Base-by-base conservation (phyloP, 1,140 invertebrate species). In the Prorops nasuta region DNA sequence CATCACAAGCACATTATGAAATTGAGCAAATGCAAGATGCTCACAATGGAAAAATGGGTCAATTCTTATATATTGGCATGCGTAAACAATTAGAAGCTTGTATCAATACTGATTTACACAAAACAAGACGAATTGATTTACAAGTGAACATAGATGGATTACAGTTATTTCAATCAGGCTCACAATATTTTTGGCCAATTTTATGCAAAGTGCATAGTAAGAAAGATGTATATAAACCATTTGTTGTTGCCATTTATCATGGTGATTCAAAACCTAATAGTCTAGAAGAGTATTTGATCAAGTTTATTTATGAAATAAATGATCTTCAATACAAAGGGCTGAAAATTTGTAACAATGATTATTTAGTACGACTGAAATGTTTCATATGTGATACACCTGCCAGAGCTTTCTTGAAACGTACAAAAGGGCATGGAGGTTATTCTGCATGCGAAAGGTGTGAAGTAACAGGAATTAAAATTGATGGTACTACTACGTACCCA, bases 111-210 rank as follows among this genome's bases (percentile, higher is more conserved):
- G 14, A 22, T 14, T 19, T 49, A 2, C 47, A 55, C 17, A 34
- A 41, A 8, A 49, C 52, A 10, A 49, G 52, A 36, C 19, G n/a
- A 12, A 41, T 60, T 18, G 28, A 47, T 14, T 35, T 62, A 21
- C 19, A 38, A 31, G 19, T 58, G 35, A 58, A 58, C 42, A 31
- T 56, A 28, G 56, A 58, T 54, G 53, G 50, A 17, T 10, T 62
- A n/a, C 48, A 40, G 12, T 24, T 62, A 21, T 58, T 46, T 44
- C 54, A 54, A 37, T 54, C 53, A 3, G 45, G 53, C 31, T 14
- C 2, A 12, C 19, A 40, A 40, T 31, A 61, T 32, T 54, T 58
- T 51, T 56, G 49, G 49, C 54, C 54, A 35, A 54, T 58, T 28
- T 43, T 58, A 38, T 44, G 47, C 19, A 53, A 58, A 54, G 17